Evolutionary conservation across 2,797 vertebrate species (phyloP), one percentile per base, ranked within the genome.

Genomic region (Sardinella longiceps): DNA sequence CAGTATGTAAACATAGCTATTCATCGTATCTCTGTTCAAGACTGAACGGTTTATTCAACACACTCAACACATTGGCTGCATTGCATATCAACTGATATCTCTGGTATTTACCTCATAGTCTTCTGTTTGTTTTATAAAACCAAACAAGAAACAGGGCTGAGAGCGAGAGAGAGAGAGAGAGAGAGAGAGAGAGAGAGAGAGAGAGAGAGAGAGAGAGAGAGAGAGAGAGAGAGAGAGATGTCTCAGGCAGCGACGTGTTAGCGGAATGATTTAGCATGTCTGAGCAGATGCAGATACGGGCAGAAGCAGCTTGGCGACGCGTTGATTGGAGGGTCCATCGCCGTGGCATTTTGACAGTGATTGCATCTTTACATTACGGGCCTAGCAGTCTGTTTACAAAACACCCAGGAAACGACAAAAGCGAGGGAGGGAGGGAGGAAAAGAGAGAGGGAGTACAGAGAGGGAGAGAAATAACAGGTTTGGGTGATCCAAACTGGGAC

Each of bases 341-440:
- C 90, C 91, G 91, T 92, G 91, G 92, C 90, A 89, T 90, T 92
- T 91, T 95, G 94, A 94, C 92, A 95, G 93, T 94, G 94, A 95
- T 94, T 94, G 93, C 93, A 95, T 89, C 93, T 95, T 93, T 91
- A 87, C 86, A 87, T 85, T 91, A 91, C 91, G 84, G 89, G 91
- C 87, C 88, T 90, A 89, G 91, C 91, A 86, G 88, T 85, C 83
- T 93, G 92, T 96, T 95, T 95, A 95, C 93, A 95, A 95, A 95
- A 91, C 94, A 88, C 28, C 56, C 12, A 43, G 43, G 12, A 58
- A 20, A 63, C 25, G 85, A 77, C 85, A 81, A 81, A 74, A 58
- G 56, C 51, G 23, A 58, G n/a, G 25, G 85, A 88, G 80, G 80
- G 66, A 63, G 80, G 84, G 53, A 77, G 84, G 9, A 30, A 48